Evolutionary conservation across 2,888 invertebrate species (phyloP).

Genomic region (Drosophila acutilabella): DNA sequence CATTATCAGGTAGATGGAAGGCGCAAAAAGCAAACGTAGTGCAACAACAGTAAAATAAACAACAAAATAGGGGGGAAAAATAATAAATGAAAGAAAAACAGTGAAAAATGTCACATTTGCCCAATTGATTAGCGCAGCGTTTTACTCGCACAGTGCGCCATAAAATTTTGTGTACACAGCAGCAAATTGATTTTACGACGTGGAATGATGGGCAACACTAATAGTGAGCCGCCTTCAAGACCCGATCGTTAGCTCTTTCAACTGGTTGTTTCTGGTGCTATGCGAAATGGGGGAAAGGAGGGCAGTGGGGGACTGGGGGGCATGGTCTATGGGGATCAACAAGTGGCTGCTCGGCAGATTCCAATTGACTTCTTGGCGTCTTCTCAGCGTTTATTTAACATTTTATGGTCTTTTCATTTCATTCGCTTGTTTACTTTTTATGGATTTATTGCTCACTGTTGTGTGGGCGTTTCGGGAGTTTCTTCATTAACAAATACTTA

Average conservation of each 20-base stretch:
- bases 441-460: constrained; percentile 41
- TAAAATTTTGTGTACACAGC: constrained; percentile 64
- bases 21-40: constrained; percentile 50
- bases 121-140: constrained; percentile 66
- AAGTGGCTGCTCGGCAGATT: not conserved
- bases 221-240: constrained; percentile 20
- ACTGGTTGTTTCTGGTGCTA: constrained; percentile 38
- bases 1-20: constrained; percentile 16
- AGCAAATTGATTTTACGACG: constrained; percentile 68
- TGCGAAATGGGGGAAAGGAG: not conserved
- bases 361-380: constrained; percentile 38
- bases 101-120: constrained; percentile 67
- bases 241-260: constrained; percentile 2
- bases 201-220: constrained; percentile 46
- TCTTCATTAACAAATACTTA: not conserved
- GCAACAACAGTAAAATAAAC: constrained; percentile 2
- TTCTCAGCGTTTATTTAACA: constrained; percentile 39
- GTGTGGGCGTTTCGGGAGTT: constrained; percentile 25
- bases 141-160: constrained; percentile 60
- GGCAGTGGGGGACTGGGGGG: not conserved
- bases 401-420: constrained; percentile 47
- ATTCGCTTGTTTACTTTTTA: constrained; percentile 36
- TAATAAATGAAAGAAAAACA: constrained; percentile 26
- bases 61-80: constrained; percentile 11
- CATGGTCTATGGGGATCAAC: constrained; percentile 3